Evolutionary conservation across 1,140 invertebrate species (phyloP), one percentile per base, ranked within the genome.

Genomic region (Bilobella aurantiaca): DNA sequence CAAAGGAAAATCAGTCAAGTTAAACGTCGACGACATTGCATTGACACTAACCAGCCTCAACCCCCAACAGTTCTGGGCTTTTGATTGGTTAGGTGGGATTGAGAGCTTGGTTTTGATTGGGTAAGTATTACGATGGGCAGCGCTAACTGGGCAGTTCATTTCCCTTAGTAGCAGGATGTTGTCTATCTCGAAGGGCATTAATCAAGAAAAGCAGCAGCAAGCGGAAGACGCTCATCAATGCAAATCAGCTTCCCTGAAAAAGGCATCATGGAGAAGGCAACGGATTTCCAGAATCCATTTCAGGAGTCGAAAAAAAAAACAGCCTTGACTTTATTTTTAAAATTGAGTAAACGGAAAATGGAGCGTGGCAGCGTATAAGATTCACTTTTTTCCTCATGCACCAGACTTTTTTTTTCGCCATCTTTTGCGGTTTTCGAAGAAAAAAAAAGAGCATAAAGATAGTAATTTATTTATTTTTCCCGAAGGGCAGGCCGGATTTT

Each of bases 1-100:
- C 79, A 90, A 90, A 65, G 66, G 70, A 61, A 42, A 42, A 18
- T 42, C 8, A 42, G 18, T 42, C 34, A 42, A 42, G 8, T 18
- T 42, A 42, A 42, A 42, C 8, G 34, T 42, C 34, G 18, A 59
- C 8, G 5, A 5, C 53, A 57, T 8, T 14, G 5, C 5, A 8
- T 12, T n/a, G 8, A 5, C 21, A 21, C 23, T 8, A 14, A 57
- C 53, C 8, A 28, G 8, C 12, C 21, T n/a, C n/a, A n/a, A n/a
- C n/a, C n/a, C n/a, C n/a, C n/a, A n/a, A n/a, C n/a, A n/a, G n/a
- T n/a, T n/a, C n/a, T n/a, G n/a, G n/a, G n/a, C n/a, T n/a, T n/a
- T n/a, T n/a, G n/a, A n/a, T n/a, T n/a, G n/a, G n/a, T n/a, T n/a
- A n/a, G n/a, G n/a, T n/a, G n/a, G n/a, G n/a, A n/a, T n/a, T n/a